Percentiles rank a stretch among this genome's conserved stretches.
These are phyloP conservation scores for Ceratotherium simum DNA, from an alignment of 2,113 vertebrate species.

Conservation along the genomic window DNA sequence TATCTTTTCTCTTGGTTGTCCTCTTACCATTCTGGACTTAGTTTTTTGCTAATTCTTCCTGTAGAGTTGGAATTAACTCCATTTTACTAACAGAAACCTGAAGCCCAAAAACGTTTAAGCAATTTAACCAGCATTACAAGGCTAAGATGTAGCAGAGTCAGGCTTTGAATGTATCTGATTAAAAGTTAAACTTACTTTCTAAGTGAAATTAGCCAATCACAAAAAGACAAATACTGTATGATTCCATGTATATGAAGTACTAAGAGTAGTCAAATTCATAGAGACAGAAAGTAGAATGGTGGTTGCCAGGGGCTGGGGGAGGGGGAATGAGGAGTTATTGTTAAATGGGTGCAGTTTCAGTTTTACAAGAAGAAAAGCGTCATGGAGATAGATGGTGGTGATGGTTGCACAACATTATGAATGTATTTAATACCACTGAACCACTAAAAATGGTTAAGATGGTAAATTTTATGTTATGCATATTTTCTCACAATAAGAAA, in stretches of 20 bases:
- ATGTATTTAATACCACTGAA: not conserved
- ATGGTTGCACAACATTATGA: not conserved
- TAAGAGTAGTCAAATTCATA: not conserved
- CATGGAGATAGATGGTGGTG: not conserved
- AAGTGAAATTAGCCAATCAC: not conserved
- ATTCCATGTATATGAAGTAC: not conserved
- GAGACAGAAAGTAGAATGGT: not conserved
- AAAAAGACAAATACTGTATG: not conserved
- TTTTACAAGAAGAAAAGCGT: not conserved
- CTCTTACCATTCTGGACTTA: not conserved
- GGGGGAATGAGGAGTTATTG: not conserved
- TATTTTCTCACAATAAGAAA: not conserved
- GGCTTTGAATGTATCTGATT: not conserved
- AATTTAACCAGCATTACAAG: not conserved
- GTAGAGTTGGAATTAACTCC: not conserved
- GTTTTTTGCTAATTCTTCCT: not conserved
- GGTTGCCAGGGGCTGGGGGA: not conserved
- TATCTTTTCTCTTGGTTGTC: not conserved
- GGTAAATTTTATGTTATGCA: not conserved
- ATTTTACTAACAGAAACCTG: constrained; percentile 17
- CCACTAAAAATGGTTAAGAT: not conserved
- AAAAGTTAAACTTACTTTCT: constrained; percentile 26
- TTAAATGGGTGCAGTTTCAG: not conserved
- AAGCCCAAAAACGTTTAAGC: not conserved
- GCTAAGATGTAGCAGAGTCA: not conserved